A percentile compares a stretch with the other conserved stretches of the same genome.
phyloP scores from a whole-genome alignment of 2,888 invertebrate species.

The Phaedon cochleariae region DNA sequence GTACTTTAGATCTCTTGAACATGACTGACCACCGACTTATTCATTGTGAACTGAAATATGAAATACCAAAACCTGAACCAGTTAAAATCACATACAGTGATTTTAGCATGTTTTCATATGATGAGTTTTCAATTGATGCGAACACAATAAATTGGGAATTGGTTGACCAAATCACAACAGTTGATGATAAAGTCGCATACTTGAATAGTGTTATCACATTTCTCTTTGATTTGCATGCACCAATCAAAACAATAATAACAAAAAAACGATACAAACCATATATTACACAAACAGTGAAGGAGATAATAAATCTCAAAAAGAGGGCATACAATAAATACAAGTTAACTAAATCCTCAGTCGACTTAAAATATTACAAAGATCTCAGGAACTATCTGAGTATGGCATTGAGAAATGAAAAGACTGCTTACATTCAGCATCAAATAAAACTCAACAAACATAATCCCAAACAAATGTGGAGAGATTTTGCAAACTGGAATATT shows the following conservation, averaged over 20 bases:
- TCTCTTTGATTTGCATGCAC: conserved; percentile 6
- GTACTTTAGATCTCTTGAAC: not conserved
- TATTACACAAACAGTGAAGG: not conserved
- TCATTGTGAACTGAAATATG: not conserved
- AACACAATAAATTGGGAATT: not conserved
- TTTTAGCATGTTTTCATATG: not conserved
- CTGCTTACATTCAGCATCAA: too few species aligned
- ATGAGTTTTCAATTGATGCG: not conserved
- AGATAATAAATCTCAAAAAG: not conserved
- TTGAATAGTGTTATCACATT: not conserved
- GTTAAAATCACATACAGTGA: not conserved
- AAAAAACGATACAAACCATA: not conserved
- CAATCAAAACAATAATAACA: not conserved
- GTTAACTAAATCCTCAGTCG: too few species aligned
- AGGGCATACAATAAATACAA: not conserved
- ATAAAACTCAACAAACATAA: too few species aligned
- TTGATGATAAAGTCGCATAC: not conserved
- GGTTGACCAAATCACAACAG: not conserved
- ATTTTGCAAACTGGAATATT: too few species aligned
- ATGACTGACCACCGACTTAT: not conserved
- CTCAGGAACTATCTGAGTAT: too few species aligned
- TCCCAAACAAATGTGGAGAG: too few species aligned
- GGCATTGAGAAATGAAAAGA: too few species aligned
- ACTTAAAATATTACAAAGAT: too few species aligned
- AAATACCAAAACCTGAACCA: not conserved